Evolutionary conservation across 2,797 vertebrate genomes (phyloP).

Genomic region (Tragopan temminckii): DNA sequence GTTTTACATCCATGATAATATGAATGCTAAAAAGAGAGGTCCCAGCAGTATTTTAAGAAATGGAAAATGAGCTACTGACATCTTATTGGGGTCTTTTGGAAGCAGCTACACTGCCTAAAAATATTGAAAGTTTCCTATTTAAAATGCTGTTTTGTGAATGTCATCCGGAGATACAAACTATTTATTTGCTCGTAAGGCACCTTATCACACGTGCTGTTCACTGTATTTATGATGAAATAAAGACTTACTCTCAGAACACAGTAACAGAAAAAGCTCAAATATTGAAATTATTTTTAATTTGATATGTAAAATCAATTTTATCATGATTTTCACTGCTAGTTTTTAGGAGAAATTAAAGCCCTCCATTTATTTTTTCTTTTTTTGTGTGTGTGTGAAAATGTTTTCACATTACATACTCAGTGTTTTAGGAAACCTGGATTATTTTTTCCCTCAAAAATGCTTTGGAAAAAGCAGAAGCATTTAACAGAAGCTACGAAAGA

Average conservation of each 20-base stretch:
- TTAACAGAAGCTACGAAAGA: neutral
- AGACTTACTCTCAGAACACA: neutral
- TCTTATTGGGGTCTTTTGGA: slow-evolving; percentile 57
- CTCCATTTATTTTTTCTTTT: neutral
- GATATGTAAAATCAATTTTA: neutral
- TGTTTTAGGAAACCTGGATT: neutral
- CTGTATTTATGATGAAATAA: slow-evolving; percentile 12
- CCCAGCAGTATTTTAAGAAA: slow-evolving; percentile 55
- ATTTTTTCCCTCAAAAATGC: neutral
- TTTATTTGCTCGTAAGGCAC: neutral
- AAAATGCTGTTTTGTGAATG: slow-evolving; percentile 8
- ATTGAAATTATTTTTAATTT: neutral
- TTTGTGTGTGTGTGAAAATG: neutral
- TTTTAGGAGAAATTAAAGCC: neutral
- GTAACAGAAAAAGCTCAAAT: neutral
- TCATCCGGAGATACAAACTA: slow-evolving; percentile 6
- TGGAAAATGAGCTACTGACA: slow-evolving; percentile 67
- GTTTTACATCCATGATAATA: slow-evolving; percentile 66
- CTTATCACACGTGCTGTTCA: neutral
- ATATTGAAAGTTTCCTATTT: slow-evolving; percentile 9
- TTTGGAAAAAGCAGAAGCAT: neutral
- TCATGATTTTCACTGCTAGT: neutral
- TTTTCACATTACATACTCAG: neutral
- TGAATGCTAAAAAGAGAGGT: slow-evolving; percentile 70
- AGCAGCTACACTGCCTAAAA: slow-evolving; percentile 48